These are phyloP conservation scores for Xerus rutilus DNA, from an alignment of 2,797 vertebrate species.

Conservation along the genomic window DNA sequence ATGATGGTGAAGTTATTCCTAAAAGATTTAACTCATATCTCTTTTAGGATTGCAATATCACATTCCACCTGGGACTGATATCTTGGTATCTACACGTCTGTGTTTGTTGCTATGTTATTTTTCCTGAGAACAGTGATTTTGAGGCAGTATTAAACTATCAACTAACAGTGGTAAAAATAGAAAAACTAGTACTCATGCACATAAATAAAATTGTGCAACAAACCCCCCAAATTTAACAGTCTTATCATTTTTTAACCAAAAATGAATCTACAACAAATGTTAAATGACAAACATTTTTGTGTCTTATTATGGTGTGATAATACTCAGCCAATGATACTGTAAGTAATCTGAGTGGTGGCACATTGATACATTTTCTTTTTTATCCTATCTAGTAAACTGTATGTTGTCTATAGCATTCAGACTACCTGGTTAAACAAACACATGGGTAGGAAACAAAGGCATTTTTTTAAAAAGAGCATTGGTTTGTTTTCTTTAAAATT, in stretches of 20 bases:
- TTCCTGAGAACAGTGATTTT: conserved; percentile 2
- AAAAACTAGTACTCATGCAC: neutral
- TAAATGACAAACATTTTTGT: conserved; percentile 35
- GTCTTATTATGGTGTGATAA: conserved; percentile 55
- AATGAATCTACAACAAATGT: neutral
- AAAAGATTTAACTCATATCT: neutral
- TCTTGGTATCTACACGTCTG: neutral
- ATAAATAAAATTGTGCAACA: neutral
- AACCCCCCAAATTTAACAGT: neutral
- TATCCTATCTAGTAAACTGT: conserved; percentile 43
- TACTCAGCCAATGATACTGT: conserved; percentile 77
- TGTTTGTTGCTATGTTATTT: conserved; percentile 8
- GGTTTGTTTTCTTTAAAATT: conserved; percentile 44
- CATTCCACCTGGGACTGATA: neutral
- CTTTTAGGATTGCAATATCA: neutral
- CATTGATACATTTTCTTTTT: conserved; percentile 69
- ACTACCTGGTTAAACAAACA: conserved; percentile 73
- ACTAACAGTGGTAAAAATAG: conserved; percentile 14
- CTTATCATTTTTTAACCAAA: conserved; percentile 27
- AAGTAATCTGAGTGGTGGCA: conserved; percentile 65
- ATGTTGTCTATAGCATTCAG: conserved; percentile 74
- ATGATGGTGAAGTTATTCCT: neutral
- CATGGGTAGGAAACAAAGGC: neutral
- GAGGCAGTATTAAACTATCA: neutral
- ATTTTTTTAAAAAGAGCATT: neutral